Conservation (phyloP, 2,113 vertebrate genomes). For the Sterrhoptilus dennistouni region DNA sequence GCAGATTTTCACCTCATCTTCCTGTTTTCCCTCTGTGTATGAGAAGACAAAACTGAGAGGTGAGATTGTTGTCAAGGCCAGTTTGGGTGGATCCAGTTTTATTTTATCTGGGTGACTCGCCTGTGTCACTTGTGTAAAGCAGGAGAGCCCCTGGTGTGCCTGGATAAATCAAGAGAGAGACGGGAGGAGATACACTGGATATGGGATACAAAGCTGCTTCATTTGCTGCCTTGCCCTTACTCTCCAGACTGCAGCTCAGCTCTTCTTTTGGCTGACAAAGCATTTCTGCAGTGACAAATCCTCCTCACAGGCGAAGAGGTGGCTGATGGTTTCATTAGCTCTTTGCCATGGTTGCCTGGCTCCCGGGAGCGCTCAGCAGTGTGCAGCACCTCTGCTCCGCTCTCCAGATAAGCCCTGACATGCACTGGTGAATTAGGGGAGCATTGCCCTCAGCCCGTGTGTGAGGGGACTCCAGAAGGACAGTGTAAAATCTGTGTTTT, state of each 20-base stretch:
- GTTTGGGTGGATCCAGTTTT: background rate
- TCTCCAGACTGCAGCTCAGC: background rate
- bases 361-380: rapidly evolving
- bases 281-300: background rate
- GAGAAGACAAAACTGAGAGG: background rate
- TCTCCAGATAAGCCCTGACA: background rate
- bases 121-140: background rate
- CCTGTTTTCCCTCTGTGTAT: background rate
- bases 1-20: background rate
- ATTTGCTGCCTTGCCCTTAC: background rate
- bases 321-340: background rate
- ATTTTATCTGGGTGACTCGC: rapidly evolving
- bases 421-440: background rate
- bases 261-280: background rate
- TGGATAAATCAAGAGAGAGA: background rate
- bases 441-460: background rate
- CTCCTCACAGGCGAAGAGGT: rapidly evolving
- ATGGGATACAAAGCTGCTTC: background rate
- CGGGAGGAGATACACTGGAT: background rate
- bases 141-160: too few species aligned
- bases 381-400: background rate
- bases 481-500: background rate
- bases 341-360: background rate
- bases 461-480: background rate
- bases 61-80: background rate